Base-by-base conservation (phyloP, 2,888 invertebrate species). In the Lasioglossum leucozonium region DNA sequence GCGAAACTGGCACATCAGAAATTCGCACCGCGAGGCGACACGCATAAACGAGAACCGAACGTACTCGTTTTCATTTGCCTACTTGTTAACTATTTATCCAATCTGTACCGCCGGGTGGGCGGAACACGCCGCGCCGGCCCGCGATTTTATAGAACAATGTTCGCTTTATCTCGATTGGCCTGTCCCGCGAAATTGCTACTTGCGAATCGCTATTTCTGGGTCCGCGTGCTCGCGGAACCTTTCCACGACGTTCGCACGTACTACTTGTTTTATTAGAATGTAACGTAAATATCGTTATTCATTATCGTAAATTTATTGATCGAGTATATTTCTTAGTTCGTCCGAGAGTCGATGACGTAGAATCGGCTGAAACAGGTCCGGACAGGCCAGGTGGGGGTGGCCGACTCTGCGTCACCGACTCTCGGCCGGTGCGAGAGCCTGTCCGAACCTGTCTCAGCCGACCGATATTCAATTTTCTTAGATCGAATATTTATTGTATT, bases 1-100 rank as follows among this genome's bases (percentile, higher is more conserved):
- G 18, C 34, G 34, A 65, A 65, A 58, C 26, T 58, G 34, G 30
- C 30, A 30, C 65, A 30, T 22, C 22, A 34, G 30, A 30, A 34
- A 34, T 65, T 22, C 34, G 65, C 30, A 30, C 30, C 8, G 30
- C 34, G 18, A 62, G 30, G 30, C 58, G 30, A 30, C 58, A 30
- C 16, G 62, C 16, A 62, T 62, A 62, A 62, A 62, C 30, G 62
- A 62, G 30, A 62, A 62, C 30, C 62, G 62, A 62, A 62, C 2
- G 62, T 6, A 62, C 62, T 30, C 30, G 62, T 62, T 75, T 47
- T 6, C 62, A 62, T 62, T 62, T 62, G 30, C 62, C 16, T 62
- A 30, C 62, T 47, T 22, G 69, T 69, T 55, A 62, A 62, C 62
- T 30, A 62, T 62, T 62, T 62, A 62, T 62, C 62, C 62, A 62